Conservation (phyloP, 2,113 vertebrate species). For the Lamprotornis superbus region DNA sequence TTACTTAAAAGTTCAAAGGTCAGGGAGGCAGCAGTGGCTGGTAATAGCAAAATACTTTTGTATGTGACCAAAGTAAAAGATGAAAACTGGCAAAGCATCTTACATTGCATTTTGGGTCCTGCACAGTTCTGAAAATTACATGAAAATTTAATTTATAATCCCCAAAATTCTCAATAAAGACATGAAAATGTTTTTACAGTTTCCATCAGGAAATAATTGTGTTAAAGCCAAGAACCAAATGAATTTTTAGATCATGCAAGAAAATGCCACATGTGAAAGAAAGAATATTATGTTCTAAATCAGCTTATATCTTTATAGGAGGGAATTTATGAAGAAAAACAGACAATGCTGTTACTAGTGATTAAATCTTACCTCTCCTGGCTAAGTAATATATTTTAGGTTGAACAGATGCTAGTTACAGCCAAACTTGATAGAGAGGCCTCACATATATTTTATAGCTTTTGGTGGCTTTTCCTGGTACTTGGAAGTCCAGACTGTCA, state of each 20-base stretch:
- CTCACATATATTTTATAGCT: background rate
- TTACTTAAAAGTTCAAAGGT: background rate
- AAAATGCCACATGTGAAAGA: background rate
- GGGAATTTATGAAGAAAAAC: background rate
- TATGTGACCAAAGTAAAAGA: background rate
- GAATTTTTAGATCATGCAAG: background rate
- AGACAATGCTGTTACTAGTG: background rate
- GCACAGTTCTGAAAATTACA: background rate
- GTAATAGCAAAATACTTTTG: background rate
- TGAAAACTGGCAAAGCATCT: background rate
- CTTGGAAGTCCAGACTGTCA: background rate
- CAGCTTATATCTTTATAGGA: background rate
- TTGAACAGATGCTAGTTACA: background rate
- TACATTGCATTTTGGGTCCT: background rate
- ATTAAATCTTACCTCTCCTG: background rate
- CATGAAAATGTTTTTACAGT: background rate
- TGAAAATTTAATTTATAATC: background rate
- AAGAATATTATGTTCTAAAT: background rate
- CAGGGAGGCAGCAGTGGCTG: background rate
- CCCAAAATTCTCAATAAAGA: background rate
- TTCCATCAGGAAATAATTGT: background rate
- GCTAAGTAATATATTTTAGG: background rate
- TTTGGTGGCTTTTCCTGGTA: background rate
- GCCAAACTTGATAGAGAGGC: background rate
- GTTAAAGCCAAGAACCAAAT: background rate